Percentiles rank a stretch among this genome's conserved stretches.
Evolutionary conservation across 2,888 invertebrate species (phyloP).

Genomic region (Poecilus cupreus): DNA sequence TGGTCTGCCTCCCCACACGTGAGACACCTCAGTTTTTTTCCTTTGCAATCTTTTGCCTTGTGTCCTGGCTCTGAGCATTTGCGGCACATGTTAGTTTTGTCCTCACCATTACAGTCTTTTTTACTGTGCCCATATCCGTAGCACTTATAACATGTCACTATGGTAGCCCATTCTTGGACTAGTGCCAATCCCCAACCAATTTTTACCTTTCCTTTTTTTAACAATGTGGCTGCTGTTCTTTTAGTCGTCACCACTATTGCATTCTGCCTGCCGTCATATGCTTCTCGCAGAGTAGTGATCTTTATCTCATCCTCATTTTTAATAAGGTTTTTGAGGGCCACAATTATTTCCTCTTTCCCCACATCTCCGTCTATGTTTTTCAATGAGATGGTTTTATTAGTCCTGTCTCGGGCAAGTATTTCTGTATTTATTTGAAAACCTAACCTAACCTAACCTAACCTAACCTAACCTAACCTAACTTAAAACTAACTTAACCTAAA

Average conservation of each 20-base stretch:
- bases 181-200: neutral
- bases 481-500: too few relatives aligned
- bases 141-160: conserved; percentile 40
- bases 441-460: too few relatives aligned
- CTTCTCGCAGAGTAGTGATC: neutral
- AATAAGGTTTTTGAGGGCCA: neutral
- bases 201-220: neutral
- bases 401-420: neutral
- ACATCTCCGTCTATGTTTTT: neutral
- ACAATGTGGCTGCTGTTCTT: neutral
- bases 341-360: neutral
- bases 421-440: neutral
- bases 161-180: neutral
- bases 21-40: neutral
- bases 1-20: conserved; percentile 51
- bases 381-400: neutral
- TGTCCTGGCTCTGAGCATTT: conserved; percentile 53
- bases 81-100: conserved; percentile 9
- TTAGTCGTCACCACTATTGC: neutral
- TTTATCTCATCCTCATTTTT: neutral
- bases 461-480: too few relatives aligned
- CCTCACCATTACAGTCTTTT: conserved; percentile 19
- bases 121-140: too few relatives aligned
- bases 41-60: neutral
- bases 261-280: neutral